Evolutionary conservation across 2,888 invertebrate species (phyloP), one percentile per base, ranked within the genome.

Genomic region (Coelogynopora nodosa): DNA sequence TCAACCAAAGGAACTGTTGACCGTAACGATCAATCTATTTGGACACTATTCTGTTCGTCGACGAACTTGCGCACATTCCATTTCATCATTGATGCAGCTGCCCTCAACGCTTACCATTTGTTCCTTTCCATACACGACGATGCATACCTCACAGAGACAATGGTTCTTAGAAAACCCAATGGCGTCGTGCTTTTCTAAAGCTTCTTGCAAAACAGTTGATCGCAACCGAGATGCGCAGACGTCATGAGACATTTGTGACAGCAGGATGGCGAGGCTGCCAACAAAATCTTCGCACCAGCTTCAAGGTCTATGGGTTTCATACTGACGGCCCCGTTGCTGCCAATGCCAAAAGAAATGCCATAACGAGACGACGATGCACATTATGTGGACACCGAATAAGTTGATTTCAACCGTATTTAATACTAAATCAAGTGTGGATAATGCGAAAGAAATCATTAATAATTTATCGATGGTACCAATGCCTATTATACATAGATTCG

Each of bases 1-100:
- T 31, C 30, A 29, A 82, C 82, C n/a, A 82, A 82, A 82, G 82
- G 82, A 82, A 82, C 82, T 31, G 82, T 82, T 82, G 82, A 82
- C 31, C 2, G 29, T 31, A 82, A 82, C 82, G 29, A 82, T 23
- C 82, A 82, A 82, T 10, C 82, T 31, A 82, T 82, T n/a, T 31
- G 82, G 82, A 29, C 31, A 82, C 23, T 82, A 82, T 13, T 82
- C 29, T 31, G 82, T 27, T 31, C 82, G 29, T 82, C 29, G 82
- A 82, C 2, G 28, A 30, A 82, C 82, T 31, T 31, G 82, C 29
- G 82, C 82, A 82, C 82, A 31, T 82, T 82, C 23, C 23, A 82
- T 28, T 82, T 82, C 74, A 74, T 74, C 82, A 82, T 82, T 31
- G 82, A 82, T 31, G 82, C 82, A 31, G 82, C 23, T 82, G 82